These are phyloP conservation scores for Apodemus speciosus DNA, from an alignment of 2,113 vertebrate genomes.

Conservation along the genomic window DNA sequence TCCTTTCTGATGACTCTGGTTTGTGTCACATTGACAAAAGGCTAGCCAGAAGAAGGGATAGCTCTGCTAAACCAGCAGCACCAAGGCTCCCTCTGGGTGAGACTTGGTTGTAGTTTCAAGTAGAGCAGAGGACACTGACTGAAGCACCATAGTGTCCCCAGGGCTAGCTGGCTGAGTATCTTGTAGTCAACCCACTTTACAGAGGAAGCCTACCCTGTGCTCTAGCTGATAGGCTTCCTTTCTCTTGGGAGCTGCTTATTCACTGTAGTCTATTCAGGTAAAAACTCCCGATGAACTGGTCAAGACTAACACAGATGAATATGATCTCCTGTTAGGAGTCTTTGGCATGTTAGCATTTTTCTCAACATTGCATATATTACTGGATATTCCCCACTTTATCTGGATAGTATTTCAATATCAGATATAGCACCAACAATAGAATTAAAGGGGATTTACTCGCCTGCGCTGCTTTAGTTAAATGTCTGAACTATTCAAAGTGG, in stretches of 20 bases:
- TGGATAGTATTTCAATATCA: background rate
- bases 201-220: background rate
- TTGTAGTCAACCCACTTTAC: background rate
- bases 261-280: accelerated
- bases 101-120: too few species aligned
- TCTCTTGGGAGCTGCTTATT: background rate
- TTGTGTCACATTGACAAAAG: too few species aligned
- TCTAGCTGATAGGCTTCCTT: accelerated
- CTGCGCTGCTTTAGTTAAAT: background rate
- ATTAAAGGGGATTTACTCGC: background rate
- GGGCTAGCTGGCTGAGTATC: background rate
- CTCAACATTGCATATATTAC: background rate
- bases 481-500: background rate
- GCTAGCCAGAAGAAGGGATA: accelerated
- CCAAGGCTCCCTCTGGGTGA: accelerated
- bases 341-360: background rate
- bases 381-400: background rate
- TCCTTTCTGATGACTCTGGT: too few species aligned
- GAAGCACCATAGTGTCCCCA: accelerated
- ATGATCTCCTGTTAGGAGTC: background rate
- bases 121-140: background rate
- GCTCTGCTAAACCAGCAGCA: too few species aligned
- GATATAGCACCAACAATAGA: background rate
- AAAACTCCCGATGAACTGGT: background rate
- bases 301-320: background rate